Percentiles rank a stretch among this genome's conserved stretches.
Evolutionary conservation across 2,113 vertebrate species (phyloP).

Genomic region (Penelope pileata): DNA sequence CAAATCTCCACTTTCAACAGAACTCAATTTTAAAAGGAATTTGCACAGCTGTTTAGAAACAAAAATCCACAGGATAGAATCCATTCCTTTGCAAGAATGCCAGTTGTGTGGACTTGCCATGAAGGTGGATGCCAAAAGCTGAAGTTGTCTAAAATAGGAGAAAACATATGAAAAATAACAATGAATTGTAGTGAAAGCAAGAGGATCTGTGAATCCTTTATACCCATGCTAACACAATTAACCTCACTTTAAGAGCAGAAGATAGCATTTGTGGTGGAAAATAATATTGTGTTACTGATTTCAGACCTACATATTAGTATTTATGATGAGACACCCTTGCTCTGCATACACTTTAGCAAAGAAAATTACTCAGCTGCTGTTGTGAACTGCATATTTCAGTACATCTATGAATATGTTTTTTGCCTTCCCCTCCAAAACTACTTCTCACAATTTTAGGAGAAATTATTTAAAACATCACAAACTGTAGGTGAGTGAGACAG

Average conservation of each 20-base stretch:
- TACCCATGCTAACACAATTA: background rate
- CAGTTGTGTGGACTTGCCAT: background rate
- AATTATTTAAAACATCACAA: background rate
- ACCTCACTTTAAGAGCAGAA: background rate
- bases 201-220: background rate
- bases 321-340: background rate
- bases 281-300: background rate
- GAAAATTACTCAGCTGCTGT: background rate
- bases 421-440: background rate
- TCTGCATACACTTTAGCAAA: background rate
- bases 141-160: background rate
- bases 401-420: background rate
- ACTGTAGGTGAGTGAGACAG: background rate
- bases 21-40: background rate
- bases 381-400: background rate
- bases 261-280: background rate
- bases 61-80: background rate
- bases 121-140: background rate
- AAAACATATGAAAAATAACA: background rate
- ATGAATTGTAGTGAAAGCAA: background rate
- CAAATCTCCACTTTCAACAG: background rate
- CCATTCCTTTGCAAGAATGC: no score
- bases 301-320: background rate
- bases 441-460: background rate
- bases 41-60: background rate